Conservation (phyloP, 2,797 vertebrate species). For the Gastrophryne carolinensis region DNA sequence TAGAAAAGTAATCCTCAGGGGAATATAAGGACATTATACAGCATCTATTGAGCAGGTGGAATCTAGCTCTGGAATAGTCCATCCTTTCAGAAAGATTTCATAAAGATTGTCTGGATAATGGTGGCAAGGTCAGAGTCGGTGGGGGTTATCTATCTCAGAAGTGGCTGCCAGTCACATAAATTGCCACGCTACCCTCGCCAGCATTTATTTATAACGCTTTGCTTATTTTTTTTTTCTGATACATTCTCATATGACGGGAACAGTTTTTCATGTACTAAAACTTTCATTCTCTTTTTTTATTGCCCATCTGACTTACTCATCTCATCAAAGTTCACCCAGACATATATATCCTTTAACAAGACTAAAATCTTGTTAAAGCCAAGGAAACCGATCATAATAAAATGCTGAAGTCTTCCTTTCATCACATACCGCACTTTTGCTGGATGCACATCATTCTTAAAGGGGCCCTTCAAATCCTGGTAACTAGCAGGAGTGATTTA, state of each 20-base stretch:
- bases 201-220: slow-evolving; percentile 42
- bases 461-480: no score
- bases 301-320: slow-evolving; percentile 23
- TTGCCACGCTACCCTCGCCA: slow-evolving; percentile 33
- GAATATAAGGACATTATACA: slow-evolving; percentile 46
- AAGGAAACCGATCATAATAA: not conserved
- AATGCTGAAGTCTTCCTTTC: no score
- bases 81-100: slow-evolving; percentile 51
- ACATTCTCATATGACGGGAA: slow-evolving; percentile 32
- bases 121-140: slow-evolving; percentile 36
- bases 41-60: slow-evolving; percentile 42
- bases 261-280: slow-evolving; percentile 28
- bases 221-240: slow-evolving; percentile 30
- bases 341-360: not conserved
- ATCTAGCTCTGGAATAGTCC: slow-evolving; percentile 42
- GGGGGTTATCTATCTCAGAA: slow-evolving; percentile 31
- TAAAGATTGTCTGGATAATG: slow-evolving; percentile 38
- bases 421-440: no score
- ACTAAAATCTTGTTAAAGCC: not conserved
- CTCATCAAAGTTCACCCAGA: not conserved
- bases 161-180: slow-evolving; percentile 51
- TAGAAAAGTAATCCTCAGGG: not conserved
- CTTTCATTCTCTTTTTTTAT: slow-evolving; percentile 24
- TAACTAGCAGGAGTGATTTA: no score
- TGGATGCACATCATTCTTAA: no score